Base-by-base conservation (phyloP, 1,140 invertebrate species). In the Stegodyphus mimosarum region DNA sequence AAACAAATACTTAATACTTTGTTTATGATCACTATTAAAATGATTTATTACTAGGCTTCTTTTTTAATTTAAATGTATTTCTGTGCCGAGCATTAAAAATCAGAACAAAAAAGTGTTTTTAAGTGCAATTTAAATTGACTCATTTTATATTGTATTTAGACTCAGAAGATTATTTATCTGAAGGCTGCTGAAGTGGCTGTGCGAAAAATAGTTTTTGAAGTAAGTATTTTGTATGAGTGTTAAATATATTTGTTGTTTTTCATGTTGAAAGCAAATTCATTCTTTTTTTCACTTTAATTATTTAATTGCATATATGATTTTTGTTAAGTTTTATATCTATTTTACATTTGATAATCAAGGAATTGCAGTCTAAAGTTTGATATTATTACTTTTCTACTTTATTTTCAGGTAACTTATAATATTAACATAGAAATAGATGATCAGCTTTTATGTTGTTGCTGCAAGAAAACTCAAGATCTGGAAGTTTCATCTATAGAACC, bases 401-500 rank as follows among this genome's bases (percentile, higher is more conserved):
- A 33, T 33, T 18, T 66, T 0, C 86, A 91, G 90, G 88, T 91
- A 64, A 88, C 87, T 9, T 91, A 91, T 88, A 88, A 87, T 60
- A 88, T 91, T 9, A 87, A 89, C 10, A 88, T 90, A 5, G 76
- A 83, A 10, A 87, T 89, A 10, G 88, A 87, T 74, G 83, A 88
- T n/a, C 88, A 90, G 15, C 51, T 55, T 10, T 64, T 91, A 51
- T 88, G 81, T 15, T 91, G 90, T 87, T 84, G 84, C n/a, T 91
- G 91, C 88, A 72, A 87, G 51, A 90, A 89, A 79, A 88, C 90
- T 72, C 89, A 91, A 76, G 83, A 87, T 6, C 81, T 91, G 13
- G 88, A 87, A 49, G 75, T 91, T 70, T 86, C 87, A 33, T 89
- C 88, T 48, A 88, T 90, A 7, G 88, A 89, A 48, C 90, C 91